Percentiles rank a stretch among this genome's conserved stretches.
Conservation (phyloP, 2,888 invertebrate genomes). For the Tenthredo amoena region DNA sequence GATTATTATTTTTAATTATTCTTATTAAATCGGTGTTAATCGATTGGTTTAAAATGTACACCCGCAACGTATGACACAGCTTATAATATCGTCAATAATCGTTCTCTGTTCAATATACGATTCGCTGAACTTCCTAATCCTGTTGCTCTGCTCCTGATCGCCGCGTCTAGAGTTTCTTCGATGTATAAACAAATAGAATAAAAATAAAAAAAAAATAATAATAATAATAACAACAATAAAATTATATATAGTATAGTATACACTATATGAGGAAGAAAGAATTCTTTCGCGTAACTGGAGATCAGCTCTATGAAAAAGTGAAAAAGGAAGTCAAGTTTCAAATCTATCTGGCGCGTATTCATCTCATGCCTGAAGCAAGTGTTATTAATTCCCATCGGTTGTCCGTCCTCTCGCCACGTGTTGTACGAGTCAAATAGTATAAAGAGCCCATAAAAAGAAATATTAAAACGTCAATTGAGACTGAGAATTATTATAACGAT, state of each 20-base stretch:
- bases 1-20: too few species aligned
- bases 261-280: neutral
- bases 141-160: neutral
- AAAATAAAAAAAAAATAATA: neutral
- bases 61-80: neutral
- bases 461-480: neutral
- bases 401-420: neutral
- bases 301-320: neutral
- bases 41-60: too few species aligned
- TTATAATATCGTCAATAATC: neutral
- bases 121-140: neutral
- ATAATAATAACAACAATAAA: neutral
- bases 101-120: neutral
- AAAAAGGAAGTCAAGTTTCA: slow-evolving; percentile 5
- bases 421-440: neutral
- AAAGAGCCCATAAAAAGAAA: neutral
- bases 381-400: neutral
- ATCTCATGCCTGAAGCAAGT: neutral
- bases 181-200: neutral
- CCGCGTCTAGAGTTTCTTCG: neutral
- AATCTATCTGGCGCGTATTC: neutral
- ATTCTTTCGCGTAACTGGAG: slow-evolving; percentile 13
- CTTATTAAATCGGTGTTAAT: too few species aligned
- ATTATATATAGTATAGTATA: neutral
- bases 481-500: neutral